Conservation (phyloP, 2,888 invertebrate species). For the Drosophila monieri region DNA sequence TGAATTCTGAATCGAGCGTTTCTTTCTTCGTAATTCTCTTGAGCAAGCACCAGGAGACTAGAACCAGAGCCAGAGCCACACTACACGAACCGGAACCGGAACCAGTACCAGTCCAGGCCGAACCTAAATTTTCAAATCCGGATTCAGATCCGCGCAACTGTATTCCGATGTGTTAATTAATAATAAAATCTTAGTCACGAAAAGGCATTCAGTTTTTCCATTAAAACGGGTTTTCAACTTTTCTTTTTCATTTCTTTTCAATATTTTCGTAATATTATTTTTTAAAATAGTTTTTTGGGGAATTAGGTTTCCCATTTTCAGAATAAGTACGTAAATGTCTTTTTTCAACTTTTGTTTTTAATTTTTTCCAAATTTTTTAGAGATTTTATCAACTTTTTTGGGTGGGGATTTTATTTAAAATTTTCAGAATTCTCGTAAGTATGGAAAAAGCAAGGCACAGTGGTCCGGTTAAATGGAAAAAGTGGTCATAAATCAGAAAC, state of each 20-base stretch:
- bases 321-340: no score
- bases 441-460: no score
- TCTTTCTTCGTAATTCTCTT: conserved; percentile 48
- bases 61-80: background rate
- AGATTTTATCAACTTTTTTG: no score
- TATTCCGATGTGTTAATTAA: conserved; percentile 33
- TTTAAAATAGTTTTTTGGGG: no score
- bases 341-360: no score
- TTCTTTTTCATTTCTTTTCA: background rate
- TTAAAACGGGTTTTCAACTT: background rate
- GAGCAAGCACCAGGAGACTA: background rate
- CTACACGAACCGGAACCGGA: background rate
- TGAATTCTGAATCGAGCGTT: conserved; percentile 42
- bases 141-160: conserved; percentile 23
- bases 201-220: background rate
- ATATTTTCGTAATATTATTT: no score
- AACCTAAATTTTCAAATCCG: conserved; percentile 1
- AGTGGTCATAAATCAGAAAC: no score
- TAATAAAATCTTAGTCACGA: conserved; percentile 38
- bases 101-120: conserved; percentile 6
- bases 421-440: no score
- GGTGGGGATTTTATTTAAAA: no score
- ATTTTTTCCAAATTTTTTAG: no score
- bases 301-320: no score
- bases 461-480: no score